Evolutionary conservation across 2,113 vertebrate species (phyloP).

Genomic region (Sinocyclocheilus grahami): DNA sequence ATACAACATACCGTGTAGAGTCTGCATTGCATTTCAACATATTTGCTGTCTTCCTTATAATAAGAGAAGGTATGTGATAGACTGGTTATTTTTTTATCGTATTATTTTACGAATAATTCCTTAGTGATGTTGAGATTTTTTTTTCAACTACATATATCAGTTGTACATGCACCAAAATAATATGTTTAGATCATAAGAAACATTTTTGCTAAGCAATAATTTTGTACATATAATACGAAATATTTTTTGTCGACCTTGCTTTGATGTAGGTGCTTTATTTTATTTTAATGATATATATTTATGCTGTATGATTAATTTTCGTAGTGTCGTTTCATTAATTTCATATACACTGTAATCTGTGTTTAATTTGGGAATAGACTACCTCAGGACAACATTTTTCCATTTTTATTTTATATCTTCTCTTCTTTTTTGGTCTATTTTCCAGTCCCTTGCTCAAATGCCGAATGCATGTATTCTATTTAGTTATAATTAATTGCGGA

Average conservation of each 20-base stretch:
- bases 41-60: neutral
- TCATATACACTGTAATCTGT: neutral
- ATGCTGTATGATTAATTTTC: neutral
- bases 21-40: neutral
- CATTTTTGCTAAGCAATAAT: neutral
- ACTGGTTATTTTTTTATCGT: neutral
- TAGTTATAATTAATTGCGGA: constrained; percentile 57
- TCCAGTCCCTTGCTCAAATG: constrained; percentile 43
- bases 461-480: constrained; percentile 54
- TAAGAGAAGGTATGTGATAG: neutral
- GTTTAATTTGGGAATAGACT: neutral
- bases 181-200: neutral
- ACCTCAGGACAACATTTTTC: neutral
- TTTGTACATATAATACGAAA: neutral
- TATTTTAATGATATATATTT: neutral
- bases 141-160: neutral
- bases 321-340: neutral
- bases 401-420: neutral
- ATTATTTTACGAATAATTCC: neutral
- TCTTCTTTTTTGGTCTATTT: constrained; percentile 28
- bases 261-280: neutral
- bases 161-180: neutral
- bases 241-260: neutral
- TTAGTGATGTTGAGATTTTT: neutral
- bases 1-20: neutral